Evolutionary conservation across 2,113 vertebrate genomes (phyloP), one percentile per base, ranked within the genome.

Genomic region (Melanocharis versteri): DNA sequence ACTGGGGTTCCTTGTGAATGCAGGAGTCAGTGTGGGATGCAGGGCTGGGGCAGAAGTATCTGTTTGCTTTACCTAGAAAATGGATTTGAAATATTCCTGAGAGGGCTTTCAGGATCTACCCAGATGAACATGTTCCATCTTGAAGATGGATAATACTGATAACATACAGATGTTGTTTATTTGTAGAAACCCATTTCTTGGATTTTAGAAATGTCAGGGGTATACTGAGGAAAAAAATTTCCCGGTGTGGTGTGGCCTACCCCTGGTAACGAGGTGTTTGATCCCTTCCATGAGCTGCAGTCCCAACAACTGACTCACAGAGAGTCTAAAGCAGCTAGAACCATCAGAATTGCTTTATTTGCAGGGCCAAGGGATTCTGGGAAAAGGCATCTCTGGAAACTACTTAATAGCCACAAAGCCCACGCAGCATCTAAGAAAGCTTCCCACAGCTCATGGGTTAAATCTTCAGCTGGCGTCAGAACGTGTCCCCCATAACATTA

Each of bases 111-210:
- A 94, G 85, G 56, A 87, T 87, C 88, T 90, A 24, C 83, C 62
- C 79, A 89, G 31, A 81, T 75, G n/a, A 93, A 88, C 64, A 31
- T 87, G 56, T 95, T 96, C 83, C 83, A 65, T 83, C 56, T 56
- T 62, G n/a, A 92, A 83, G 64, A 56, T 39, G 79, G 65, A 68
- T 89, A 87, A 86, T 57, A 19, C 85, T 85, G 91, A 95, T 94
- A 97, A 95, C 58, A 88, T 23, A 71, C 92, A 97, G 96, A 95
- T 97, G 92, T 96, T 97, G 91, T 96, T 94, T 94, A 79, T 92
- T 89, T 93, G 85, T 86, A 79, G 61, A 94, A 90, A 90, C 6
- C 13, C 11, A 68, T 94, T 91, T 94, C 73, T 96, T 87, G 95
- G 80, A 83, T 83, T 92, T 69, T 89, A 92, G 65, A 95, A 87